phyloP scores from a whole-genome alignment of 2,888 invertebrate species.

The Drosophila meridiana region DNA sequence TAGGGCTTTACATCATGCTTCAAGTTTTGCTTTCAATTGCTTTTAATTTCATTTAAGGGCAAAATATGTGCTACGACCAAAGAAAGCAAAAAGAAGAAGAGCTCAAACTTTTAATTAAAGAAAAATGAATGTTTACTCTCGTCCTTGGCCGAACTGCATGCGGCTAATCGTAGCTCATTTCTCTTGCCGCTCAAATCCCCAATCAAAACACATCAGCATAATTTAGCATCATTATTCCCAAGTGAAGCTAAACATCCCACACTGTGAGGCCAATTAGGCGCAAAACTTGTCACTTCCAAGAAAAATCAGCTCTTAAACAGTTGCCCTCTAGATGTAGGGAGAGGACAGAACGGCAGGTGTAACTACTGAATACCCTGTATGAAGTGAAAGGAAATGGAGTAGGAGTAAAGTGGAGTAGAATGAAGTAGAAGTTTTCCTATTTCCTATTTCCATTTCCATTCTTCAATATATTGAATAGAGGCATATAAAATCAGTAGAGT shows the following conservation, averaged over 20 bases:
- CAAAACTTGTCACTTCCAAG: slow-evolving; percentile 36
- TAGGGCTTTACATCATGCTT: slow-evolving; percentile 37
- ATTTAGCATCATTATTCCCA: slow-evolving; percentile 28
- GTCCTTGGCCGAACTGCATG: not conserved
- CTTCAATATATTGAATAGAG: too few species aligned
- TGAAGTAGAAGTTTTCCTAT: too few species aligned
- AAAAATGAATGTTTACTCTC: slow-evolving; percentile 2
- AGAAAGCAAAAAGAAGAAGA: not conserved
- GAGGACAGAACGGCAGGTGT: not conserved
- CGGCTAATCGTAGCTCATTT: slow-evolving; percentile 12
- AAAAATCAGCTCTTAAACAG: slow-evolving; percentile 33
- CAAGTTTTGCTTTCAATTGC: slow-evolving; percentile 28
- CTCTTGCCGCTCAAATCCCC: not conserved
- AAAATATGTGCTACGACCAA: not conserved
- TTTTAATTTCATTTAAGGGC: slow-evolving; percentile 3
- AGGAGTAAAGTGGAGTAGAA: too few species aligned
- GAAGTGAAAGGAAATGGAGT: too few species aligned
- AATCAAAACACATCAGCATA: slow-evolving; percentile 38
- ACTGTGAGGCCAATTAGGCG: slow-evolving; percentile 41
- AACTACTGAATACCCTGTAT: not conserved
- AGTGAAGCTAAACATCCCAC: not conserved
- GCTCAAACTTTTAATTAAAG: slow-evolving; percentile 16
- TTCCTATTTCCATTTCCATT: too few species aligned
- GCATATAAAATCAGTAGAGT: too few species aligned
- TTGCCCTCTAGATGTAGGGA: not conserved